Evolutionary conservation across 2,888 invertebrate genomes (phyloP).

Genomic region (Pachycephus smyrnensis): DNA sequence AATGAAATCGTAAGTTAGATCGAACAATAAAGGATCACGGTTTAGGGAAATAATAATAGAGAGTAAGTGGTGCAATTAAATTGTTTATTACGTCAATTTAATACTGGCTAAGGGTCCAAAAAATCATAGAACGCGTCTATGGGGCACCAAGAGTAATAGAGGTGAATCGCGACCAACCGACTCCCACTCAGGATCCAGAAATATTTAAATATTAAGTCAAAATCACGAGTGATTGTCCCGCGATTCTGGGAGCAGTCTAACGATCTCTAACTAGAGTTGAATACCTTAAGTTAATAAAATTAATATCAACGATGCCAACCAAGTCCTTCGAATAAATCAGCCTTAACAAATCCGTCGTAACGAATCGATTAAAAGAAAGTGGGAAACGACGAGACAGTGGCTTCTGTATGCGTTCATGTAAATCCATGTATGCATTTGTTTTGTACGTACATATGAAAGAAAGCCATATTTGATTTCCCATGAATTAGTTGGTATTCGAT

Average conservation of each 20-base stretch:
- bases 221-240: not conserved
- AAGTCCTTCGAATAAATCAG: conserved; percentile 42
- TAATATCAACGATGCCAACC: conserved; percentile 30
- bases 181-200: no score
- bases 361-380: conserved; percentile 33
- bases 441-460: no score
- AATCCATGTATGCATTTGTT: no score
- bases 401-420: no score
- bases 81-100: conserved; percentile 61
- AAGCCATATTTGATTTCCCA: no score
- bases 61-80: conserved; percentile 33
- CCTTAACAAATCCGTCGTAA: conserved; percentile 43
- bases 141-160: not conserved
- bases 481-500: no score
- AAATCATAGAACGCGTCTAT: conserved; percentile 55
- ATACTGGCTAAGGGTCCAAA: conserved; percentile 55
- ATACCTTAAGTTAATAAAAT: conserved; percentile 43
- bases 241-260: conserved; percentile 4
- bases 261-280: conserved; percentile 36
- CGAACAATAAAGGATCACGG: not conserved
- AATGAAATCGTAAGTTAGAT: not conserved
- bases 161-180: not conserved
- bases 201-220: not conserved
- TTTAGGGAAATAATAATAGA: conserved; percentile 2
- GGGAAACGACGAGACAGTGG: no score